These are phyloP conservation scores for Pantherophis alleghaniensis DNA, from an alignment of 2,797 vertebrate species.

Conservation along the genomic window DNA sequence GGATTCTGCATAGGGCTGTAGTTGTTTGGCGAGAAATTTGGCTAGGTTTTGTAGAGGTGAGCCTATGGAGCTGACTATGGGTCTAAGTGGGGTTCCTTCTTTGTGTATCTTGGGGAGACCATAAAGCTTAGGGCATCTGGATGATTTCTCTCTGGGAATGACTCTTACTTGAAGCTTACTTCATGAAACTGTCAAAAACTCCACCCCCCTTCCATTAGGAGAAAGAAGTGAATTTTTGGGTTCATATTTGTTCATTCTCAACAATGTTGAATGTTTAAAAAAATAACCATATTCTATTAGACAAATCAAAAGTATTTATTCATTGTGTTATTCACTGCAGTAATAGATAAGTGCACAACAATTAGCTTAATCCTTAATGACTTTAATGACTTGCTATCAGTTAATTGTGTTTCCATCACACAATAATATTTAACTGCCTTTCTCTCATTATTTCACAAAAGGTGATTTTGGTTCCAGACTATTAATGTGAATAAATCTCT, in stretches of 20 bases:
- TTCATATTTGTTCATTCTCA: constrained; percentile 5
- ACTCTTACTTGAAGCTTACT: too few relatives aligned
- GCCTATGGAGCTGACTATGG: too few relatives aligned
- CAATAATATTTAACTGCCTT: constrained; percentile 44
- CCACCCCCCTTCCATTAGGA: neutral
- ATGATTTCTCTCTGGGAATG: too few relatives aligned
- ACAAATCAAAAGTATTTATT: constrained; percentile 35
- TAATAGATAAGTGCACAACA: constrained; percentile 51
- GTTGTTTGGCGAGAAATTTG: too few relatives aligned
- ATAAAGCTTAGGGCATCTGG: too few relatives aligned
- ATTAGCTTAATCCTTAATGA: constrained; percentile 55
- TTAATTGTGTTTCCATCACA: constrained; percentile 60
- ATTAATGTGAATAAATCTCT: constrained; percentile 43
- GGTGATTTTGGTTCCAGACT: constrained; percentile 26
- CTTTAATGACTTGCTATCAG: constrained; percentile 56
- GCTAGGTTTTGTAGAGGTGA: too few relatives aligned
- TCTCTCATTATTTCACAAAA: constrained; percentile 45
- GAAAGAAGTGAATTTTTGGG: neutral
- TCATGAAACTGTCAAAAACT: neutral
- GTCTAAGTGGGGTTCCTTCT: too few relatives aligned
- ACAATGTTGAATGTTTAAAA: constrained; percentile 3
- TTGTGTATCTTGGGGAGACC: too few relatives aligned
- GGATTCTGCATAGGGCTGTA: too few relatives aligned
- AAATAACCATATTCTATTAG: constrained; percentile 46
- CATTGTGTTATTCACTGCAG: constrained; percentile 36